These are phyloP conservation scores for Bombus consobrinus DNA, from an alignment of 1,140 invertebrate species.

Conservation along the genomic window DNA sequence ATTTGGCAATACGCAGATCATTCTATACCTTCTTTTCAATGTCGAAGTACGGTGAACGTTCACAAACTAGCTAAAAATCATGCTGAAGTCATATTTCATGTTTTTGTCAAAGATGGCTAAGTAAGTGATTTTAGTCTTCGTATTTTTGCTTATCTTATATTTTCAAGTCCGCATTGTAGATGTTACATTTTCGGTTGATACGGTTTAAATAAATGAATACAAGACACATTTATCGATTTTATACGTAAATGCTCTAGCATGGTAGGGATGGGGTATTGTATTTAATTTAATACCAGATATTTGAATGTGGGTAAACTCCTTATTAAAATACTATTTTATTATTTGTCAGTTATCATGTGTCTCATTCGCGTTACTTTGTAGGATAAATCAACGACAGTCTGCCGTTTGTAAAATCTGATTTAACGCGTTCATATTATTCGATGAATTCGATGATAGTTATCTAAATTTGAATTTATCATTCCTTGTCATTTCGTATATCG, in stretches of 20 bases:
- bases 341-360: slow-evolving; percentile 2
- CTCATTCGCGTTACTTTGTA: slow-evolving; percentile 2
- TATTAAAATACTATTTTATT: slow-evolving; percentile 42
- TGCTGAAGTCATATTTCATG: slow-evolving; percentile 27
- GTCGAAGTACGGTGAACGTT: slow-evolving; percentile 48
- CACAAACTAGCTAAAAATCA: slow-evolving; percentile 40
- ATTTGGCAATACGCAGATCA: slow-evolving; percentile 56
- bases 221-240: slow-evolving; percentile 32
- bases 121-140: slow-evolving; percentile 11
- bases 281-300: slow-evolving; percentile 32
- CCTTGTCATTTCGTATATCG: not conserved
- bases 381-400: slow-evolving; percentile 14
- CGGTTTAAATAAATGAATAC: slow-evolving; percentile 34
- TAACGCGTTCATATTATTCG: slow-evolving; percentile 17
- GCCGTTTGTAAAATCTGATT: slow-evolving; percentile 9
- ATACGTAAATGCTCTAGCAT: slow-evolving; percentile 24
- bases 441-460: not conserved
- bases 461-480: slow-evolving; percentile 1
- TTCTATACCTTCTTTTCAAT: slow-evolving; percentile 2
- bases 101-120: not conserved
- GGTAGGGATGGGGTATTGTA: not conserved
- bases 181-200: slow-evolving; percentile 20
- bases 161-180: slow-evolving; percentile 13
- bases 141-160: slow-evolving; percentile 4
- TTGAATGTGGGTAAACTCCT: slow-evolving; percentile 27